phyloP scores from a whole-genome alignment of 2,797 vertebrate species.

The Cyprinodon diabolis region DNA sequence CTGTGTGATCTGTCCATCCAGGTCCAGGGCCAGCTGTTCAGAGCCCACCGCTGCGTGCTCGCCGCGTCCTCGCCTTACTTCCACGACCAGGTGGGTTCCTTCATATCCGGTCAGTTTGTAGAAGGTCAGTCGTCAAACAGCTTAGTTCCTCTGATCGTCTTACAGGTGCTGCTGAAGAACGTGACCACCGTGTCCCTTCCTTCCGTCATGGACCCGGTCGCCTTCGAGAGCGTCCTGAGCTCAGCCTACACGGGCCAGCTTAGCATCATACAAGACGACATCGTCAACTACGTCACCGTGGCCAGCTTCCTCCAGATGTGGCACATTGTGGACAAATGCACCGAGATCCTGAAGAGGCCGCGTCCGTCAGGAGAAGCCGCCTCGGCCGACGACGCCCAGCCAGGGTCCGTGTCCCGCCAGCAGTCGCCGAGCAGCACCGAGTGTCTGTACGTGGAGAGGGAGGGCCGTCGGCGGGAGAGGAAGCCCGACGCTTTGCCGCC shows the following conservation, averaged over 20 bases:
- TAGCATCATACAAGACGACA: slow-evolving; percentile 87
- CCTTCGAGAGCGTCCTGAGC: slow-evolving; percentile 90
- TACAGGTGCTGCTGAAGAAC: slow-evolving; percentile 89
- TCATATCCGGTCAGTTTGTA: no score
- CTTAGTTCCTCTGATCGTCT: background rate
- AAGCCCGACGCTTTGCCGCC: slow-evolving; percentile 78
- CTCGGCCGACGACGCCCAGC: slow-evolving; percentile 30
- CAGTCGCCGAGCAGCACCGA: slow-evolving; percentile 94
- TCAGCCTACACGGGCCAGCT: slow-evolving; percentile 93
- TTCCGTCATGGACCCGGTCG: slow-evolving; percentile 90
- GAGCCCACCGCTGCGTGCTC: slow-evolving; percentile 91
- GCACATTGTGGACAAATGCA: slow-evolving; percentile 97
- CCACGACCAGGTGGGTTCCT: slow-evolving; percentile 86
- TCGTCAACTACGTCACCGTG: slow-evolving; percentile 93
- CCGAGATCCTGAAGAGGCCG: slow-evolving; percentile 87
- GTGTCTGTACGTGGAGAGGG: slow-evolving; percentile 86
- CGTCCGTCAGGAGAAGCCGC: slow-evolving; percentile 69
- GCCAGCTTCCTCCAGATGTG: slow-evolving; percentile 98
- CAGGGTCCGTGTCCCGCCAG: slow-evolving; percentile 74
- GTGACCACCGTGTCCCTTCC: slow-evolving; percentile 90
- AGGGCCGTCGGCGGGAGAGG: slow-evolving; percentile 71
- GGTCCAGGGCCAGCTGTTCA: slow-evolving; percentile 91
- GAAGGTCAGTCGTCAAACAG: no score
- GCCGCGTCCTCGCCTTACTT: slow-evolving; percentile 94
- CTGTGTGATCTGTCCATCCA: slow-evolving; percentile 92